A percentile compares a stretch with the other conserved stretches of the same genome.
phyloP scores from a whole-genome alignment of 2,797 vertebrate genomes.

The Takifugu rubripes region DNA sequence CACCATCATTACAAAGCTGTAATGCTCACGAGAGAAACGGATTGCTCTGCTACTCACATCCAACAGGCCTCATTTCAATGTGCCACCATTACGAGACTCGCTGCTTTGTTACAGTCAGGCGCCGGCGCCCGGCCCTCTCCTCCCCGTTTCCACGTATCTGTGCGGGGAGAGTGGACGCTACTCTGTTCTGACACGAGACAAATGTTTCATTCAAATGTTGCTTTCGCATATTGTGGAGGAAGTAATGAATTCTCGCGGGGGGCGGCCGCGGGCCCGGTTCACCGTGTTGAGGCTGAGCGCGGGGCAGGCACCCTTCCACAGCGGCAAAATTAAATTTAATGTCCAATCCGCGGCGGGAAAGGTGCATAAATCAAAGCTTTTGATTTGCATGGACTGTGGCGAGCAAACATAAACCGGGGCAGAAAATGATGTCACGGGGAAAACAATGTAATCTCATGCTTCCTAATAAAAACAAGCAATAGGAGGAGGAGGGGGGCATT shows the following conservation, averaged over 20 bases:
- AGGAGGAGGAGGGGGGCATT: conserved; percentile 63
- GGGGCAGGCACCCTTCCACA: conserved; percentile 76
- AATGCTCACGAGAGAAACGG: conserved; percentile 65
- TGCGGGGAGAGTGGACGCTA: conserved; percentile 78
- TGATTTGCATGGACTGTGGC: conserved; percentile 93
- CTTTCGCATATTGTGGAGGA: conserved; percentile 94
- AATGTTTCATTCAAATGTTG: conserved; percentile 99
- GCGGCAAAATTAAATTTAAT: conserved; percentile 97
- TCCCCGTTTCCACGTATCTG: conserved; percentile 56
- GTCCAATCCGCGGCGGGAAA: conserved; percentile 84
- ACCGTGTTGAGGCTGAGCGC: conserved; percentile 82
- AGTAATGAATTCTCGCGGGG: conserved; percentile 92
- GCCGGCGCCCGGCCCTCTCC: conserved; percentile 32
- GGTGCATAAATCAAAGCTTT: conserved; percentile 95
- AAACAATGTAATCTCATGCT: conserved; percentile 89
- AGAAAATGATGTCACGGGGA: conserved; percentile 87
- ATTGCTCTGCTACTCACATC: conserved; percentile 67
- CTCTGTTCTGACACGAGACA: conserved; percentile 93
- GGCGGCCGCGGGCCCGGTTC: conserved; percentile 78
- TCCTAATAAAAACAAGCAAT: conserved; percentile 83
- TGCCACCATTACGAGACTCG: conserved; percentile 60
- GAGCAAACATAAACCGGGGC: conserved; percentile 85
- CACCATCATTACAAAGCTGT: conserved; percentile 58
- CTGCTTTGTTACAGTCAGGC: conserved; percentile 72
- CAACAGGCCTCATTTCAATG: conserved; percentile 73